Evolutionary conservation across 2,888 invertebrate genomes (phyloP).

Genomic region (Malacosoma neustria): DNA sequence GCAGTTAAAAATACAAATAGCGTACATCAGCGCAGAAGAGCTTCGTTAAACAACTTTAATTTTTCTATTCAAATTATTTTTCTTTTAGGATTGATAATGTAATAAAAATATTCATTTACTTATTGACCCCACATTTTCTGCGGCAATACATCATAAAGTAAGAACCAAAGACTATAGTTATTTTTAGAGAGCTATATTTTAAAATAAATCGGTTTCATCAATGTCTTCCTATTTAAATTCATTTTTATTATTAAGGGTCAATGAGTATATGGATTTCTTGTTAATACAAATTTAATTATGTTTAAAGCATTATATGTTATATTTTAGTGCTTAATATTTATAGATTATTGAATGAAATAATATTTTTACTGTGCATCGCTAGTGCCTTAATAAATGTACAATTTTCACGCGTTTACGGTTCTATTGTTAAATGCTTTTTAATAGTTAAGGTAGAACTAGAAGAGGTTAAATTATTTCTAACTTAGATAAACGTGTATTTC

Average conservation of each 20-base stretch:
- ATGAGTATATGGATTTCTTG: conserved; percentile 44
- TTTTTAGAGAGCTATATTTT: conserved; percentile 31
- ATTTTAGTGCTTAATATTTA: conserved; percentile 65
- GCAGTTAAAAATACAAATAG: neutral
- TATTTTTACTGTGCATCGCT: conserved; percentile 52
- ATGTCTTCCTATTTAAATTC: conserved; percentile 44
- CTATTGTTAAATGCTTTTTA: conserved; percentile 63
- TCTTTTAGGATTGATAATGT: conserved; percentile 41
- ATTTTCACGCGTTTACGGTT: conserved; percentile 60
- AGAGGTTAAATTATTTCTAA: conserved; percentile 75
- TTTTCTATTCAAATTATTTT: neutral
- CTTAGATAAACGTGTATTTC: conserved; percentile 66
- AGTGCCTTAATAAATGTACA: conserved; percentile 70
- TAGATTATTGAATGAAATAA: conserved; percentile 33
- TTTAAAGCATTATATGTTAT: conserved; percentile 51
- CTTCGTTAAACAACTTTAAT: no score
- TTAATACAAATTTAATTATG: conserved; percentile 33
- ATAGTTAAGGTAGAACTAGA: conserved; percentile 48
- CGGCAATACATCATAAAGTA: conserved; percentile 41
- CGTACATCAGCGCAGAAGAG: neutral
- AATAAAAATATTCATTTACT: conserved; percentile 46
- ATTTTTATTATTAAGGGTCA: conserved; percentile 27
- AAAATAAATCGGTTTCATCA: conserved; percentile 29
- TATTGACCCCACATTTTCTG: conserved; percentile 45
- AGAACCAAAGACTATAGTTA: conserved; percentile 63